These are phyloP conservation scores for Potamilus streckersoni DNA, from an alignment of 1,140 invertebrate species.

Conservation along the genomic window DNA sequence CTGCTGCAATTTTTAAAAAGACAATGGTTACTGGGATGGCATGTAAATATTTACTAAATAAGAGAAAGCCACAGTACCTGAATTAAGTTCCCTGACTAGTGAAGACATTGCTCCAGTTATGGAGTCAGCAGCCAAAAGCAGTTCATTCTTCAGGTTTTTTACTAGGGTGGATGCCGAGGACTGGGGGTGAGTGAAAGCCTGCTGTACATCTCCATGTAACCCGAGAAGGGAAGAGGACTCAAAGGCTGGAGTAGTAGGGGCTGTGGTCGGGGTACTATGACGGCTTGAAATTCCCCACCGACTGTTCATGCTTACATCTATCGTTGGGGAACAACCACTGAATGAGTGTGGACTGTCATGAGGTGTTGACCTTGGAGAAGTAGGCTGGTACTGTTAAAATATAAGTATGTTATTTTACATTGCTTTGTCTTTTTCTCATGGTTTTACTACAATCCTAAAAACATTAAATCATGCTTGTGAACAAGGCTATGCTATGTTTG, in stretches of 20 bases:
- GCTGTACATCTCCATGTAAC: conserved; percentile 69
- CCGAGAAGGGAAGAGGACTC: conserved; percentile 61
- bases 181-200: conserved; percentile 55
- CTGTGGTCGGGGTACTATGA: conserved; percentile 17
- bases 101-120: conserved; percentile 97
- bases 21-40: no score
- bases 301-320: conserved; percentile 66
- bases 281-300: conserved; percentile 7
- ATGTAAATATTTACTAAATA: neutral
- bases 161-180: conserved; percentile 37
- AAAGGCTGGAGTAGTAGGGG: conserved; percentile 50
- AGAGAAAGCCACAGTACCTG: conserved; percentile 71
- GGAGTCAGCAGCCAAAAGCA: conserved; percentile 92
- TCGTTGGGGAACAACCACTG: conserved; percentile 43
- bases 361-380: conserved; percentile 88
- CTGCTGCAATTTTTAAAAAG: no score
- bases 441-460: no score
- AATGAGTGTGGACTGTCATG: conserved; percentile 77
- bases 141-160: conserved; percentile 75
- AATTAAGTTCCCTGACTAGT: conserved; percentile 93
- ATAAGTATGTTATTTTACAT: conserved; percentile 9
- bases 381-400: conserved; percentile 70
- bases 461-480: no score
- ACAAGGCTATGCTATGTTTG: no score
- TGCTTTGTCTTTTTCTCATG: no score